Evolutionary conservation across 2,113 vertebrate genomes (phyloP).

Genomic region (Eidolon helvum): DNA sequence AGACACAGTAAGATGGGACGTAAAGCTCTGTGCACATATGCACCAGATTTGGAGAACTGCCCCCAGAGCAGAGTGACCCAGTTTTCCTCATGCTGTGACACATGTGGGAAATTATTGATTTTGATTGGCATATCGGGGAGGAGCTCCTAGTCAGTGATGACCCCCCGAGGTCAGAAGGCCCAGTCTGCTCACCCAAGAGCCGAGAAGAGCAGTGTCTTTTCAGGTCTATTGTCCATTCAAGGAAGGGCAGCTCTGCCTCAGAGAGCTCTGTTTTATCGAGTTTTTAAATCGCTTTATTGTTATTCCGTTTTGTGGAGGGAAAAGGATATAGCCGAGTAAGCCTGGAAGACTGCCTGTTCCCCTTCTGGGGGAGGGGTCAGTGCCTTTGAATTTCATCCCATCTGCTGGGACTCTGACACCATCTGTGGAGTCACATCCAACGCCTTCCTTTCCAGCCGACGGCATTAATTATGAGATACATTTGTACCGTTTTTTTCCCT

Average conservation of each 20-base stretch:
- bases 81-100: background rate
- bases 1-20: background rate
- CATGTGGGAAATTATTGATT: background rate
- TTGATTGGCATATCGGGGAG: background rate
- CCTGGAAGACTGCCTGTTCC: background rate
- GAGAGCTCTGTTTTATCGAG: background rate
- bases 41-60: background rate
- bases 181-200: background rate
- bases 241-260: background rate
- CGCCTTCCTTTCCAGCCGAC: background rate
- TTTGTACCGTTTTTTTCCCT: background rate
- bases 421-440: background rate
- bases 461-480: background rate
- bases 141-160: background rate
- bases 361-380: background rate
- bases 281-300: background rate
- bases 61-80: background rate
- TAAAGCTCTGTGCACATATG: background rate
- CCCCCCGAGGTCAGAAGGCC: background rate
- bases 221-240: background rate
- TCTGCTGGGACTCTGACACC: background rate
- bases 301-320: background rate
- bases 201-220: background rate
- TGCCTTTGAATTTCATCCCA: background rate
- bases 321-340: background rate